Percentiles rank a stretch among this genome's conserved stretches.
These are phyloP conservation scores for Metopia argyrocephala DNA, from an alignment of 2,888 invertebrate genomes.

Conservation along the genomic window DNA sequence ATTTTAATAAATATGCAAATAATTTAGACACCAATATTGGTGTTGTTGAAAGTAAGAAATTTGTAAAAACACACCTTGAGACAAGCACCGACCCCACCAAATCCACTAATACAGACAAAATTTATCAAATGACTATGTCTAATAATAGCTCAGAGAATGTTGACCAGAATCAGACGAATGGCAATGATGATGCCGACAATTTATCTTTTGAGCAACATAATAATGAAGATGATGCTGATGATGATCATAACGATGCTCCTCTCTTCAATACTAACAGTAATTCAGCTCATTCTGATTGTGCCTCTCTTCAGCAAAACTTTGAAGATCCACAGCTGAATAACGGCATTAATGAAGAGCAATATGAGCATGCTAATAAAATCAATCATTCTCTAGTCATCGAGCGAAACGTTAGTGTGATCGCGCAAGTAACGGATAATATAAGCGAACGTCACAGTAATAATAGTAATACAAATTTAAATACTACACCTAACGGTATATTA, in stretches of 20 bases:
- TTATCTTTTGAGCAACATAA: constrained; percentile 42
- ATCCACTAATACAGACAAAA: constrained; percentile 53
- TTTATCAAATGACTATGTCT: constrained; percentile 78
- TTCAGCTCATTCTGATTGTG: constrained; percentile 60
- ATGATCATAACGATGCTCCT: constrained; percentile 19
- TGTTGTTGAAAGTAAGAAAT: constrained; percentile 20
- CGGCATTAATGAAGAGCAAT: constrained; percentile 41
- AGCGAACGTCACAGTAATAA: constrained; percentile 26
- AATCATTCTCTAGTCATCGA: constrained; percentile 52
- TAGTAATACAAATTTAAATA: constrained; percentile 33
- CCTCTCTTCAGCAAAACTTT: constrained; percentile 49
- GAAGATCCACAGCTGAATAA: constrained; percentile 38
- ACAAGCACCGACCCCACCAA: constrained; percentile 73
- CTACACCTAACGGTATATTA: constrained; percentile 66
- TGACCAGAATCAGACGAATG: constrained; percentile 46
- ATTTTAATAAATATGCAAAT: constrained; percentile 40
- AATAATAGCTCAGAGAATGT: constrained; percentile 74
- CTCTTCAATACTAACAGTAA: constrained; percentile 54
- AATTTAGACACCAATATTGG: constrained; percentile 38
- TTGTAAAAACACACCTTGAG: constrained; percentile 72
- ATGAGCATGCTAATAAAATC: constrained; percentile 64
- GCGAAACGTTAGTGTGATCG: constrained; percentile 54
- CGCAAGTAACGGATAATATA: constrained; percentile 51
- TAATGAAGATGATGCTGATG: neutral
- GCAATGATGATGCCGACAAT: constrained; percentile 4